Percentiles rank a stretch among this genome's conserved stretches.
phyloP scores from a whole-genome alignment of 2,888 invertebrate genomes.

The Metellina segmentata region DNA sequence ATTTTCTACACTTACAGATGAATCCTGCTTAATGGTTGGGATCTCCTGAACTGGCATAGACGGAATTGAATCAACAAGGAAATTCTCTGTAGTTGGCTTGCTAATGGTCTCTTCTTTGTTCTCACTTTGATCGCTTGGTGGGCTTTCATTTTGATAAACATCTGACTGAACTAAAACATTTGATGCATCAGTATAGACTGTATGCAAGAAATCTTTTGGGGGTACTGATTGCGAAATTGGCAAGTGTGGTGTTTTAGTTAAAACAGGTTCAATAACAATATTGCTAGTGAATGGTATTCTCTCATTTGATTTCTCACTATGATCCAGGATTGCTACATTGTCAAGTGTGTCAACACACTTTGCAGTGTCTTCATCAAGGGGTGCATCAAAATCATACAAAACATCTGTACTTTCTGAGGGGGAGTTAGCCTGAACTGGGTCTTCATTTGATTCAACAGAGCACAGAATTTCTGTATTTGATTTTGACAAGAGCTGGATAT shows the following conservation, averaged over 20 bases:
- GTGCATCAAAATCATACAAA: no score
- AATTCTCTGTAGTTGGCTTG: background rate
- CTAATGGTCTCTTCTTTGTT: background rate
- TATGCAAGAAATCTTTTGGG: constrained; percentile 27
- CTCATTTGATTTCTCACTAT: background rate
- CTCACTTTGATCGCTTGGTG: background rate
- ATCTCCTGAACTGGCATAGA: background rate
- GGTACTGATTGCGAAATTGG: constrained; percentile 51
- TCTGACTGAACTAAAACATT: constrained; percentile 2
- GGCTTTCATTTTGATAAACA: background rate
- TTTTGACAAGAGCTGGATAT: no score
- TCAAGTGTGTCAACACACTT: background rate
- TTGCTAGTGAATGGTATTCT: background rate
- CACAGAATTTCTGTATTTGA: no score
- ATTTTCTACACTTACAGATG: background rate
- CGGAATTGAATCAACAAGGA: background rate
- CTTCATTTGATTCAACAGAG: no score
- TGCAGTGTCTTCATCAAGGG: background rate
- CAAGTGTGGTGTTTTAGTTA: background rate
- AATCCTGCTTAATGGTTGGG: constrained; percentile 10
- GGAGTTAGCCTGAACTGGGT: no score
- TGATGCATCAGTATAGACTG: background rate
- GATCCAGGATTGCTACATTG: background rate
- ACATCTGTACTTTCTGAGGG: no score
- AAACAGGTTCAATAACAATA: background rate